Evolutionary conservation across 1,140 invertebrate species (phyloP), one percentile per base, ranked within the genome.

Genomic region (Megalonaias nervosa): DNA sequence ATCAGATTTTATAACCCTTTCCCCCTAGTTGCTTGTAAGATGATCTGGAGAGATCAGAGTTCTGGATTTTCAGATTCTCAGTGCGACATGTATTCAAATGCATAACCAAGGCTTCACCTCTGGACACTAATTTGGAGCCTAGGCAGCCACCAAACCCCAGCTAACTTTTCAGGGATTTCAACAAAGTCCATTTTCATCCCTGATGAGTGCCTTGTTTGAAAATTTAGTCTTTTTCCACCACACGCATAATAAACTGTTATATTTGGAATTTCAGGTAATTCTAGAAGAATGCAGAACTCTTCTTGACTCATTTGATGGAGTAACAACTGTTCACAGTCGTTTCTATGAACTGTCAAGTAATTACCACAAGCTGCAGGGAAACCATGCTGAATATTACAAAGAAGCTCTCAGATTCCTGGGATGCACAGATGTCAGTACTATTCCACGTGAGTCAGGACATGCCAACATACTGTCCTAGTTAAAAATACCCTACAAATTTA

Each of bases 301-400:
- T 62, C 90, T 99, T 15, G 96, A 98, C 88, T 94, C 95, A 82
- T 94, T 97, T 0, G 96, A 98, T 90, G 97, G 97, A 57, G 94
- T 99, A 9, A 97, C 97, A 0, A 92, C 96, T 2, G 97, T 99
- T 13, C 98, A 99, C 90, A 96, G 97, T 17, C 93, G 97, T 84
- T 99, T 97, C 91, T 99, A 99, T 89, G 94, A 98, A 79, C 92
- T 99, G 55, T 97, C 97, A 5, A 97, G 97, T 61, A 94, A 98
- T 80, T 96, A 99, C 84, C 96, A 97, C 88, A 94, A 92, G 73
- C 93, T 96, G 67, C 94, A 96, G 90, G 96, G 95, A 21, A 95
- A 97, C 89, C 95, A 97, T 92, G 95, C 95, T 5, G 94, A 95
- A 69, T 99, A 99, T 92, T 99, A 99, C 91, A 94, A 96, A 73